Percentiles rank a stretch among this genome's conserved stretches.
Conservation (phyloP, 1,140 invertebrate genomes). For the Drosophila jambulina region DNA sequence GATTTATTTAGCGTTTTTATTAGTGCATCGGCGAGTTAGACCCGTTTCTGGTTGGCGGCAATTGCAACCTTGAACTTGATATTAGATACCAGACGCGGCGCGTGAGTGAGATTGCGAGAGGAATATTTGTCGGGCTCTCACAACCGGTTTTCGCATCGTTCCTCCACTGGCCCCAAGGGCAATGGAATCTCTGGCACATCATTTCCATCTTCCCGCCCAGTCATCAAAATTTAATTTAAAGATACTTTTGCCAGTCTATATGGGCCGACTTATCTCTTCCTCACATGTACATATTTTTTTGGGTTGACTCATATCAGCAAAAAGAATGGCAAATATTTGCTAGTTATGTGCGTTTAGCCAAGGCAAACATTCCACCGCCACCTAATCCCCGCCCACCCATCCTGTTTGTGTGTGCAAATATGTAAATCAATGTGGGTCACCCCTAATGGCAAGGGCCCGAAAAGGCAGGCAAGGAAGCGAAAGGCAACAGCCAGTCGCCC, state of each 20-base stretch:
- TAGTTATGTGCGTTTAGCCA: conserved; percentile 71
- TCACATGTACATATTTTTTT: neutral
- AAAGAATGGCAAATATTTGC: conserved; percentile 73
- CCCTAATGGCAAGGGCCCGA: conserved; percentile 56
- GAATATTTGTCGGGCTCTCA: conserved; percentile 35
- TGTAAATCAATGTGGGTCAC: conserved; percentile 75
- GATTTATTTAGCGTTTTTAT: conserved; percentile 69
- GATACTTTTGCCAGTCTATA: conserved; percentile 53
- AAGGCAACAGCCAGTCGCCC: conserved; percentile 31
- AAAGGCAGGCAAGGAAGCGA: conserved; percentile 24
- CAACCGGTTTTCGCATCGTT: conserved; percentile 65
- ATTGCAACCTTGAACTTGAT: conserved; percentile 79
- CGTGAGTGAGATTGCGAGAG: conserved; percentile 35
- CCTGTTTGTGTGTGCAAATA: conserved; percentile 63
- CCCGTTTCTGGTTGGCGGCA: conserved; percentile 58
- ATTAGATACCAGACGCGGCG: conserved; percentile 67
- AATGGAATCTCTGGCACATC: conserved; percentile 53
- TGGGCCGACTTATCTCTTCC: conserved; percentile 43
- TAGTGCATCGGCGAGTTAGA: conserved; percentile 66
- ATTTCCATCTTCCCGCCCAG: conserved; percentile 28
- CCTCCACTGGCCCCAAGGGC: conserved; percentile 36
- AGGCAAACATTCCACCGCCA: conserved; percentile 67
- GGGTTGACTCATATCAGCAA: conserved; percentile 60
- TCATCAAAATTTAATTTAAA: conserved; percentile 77
- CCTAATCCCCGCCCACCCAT: conserved; percentile 27